Percentiles rank a stretch among this genome's conserved stretches.
Conservation (phyloP, 2,888 invertebrate species). For the Euzetes globulus region DNA sequence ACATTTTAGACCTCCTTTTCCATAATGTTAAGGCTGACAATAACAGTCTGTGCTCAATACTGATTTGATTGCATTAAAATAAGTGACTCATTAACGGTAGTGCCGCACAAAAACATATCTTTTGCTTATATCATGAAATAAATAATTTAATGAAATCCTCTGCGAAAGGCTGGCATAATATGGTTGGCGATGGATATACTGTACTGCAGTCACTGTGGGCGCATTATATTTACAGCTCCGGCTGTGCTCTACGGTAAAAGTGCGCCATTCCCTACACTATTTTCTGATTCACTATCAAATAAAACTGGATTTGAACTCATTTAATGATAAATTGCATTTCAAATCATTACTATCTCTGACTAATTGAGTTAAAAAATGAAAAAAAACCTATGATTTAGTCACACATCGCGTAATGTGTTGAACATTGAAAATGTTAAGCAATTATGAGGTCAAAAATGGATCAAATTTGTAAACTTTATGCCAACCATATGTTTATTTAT, state of each 20-base stretch:
- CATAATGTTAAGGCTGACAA: too few relatives aligned
- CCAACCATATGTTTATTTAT: not conserved
- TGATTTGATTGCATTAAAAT: slow-evolving; percentile 13
- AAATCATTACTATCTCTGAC: not conserved
- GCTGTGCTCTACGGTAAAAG: too few relatives aligned
- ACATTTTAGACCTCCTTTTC: too few relatives aligned
- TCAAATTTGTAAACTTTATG: too few relatives aligned
- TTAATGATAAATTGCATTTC: not conserved
- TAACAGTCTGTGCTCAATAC: not conserved
- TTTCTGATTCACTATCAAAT: not conserved
- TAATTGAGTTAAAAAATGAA: not conserved
- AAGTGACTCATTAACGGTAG: slow-evolving; percentile 9
- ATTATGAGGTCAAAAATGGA: not conserved
- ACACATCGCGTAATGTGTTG: not conserved
- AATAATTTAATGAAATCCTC: not conserved
- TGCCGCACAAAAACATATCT: not conserved
- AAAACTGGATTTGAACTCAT: not conserved
- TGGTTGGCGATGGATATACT: not conserved
- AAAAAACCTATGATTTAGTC: not conserved
- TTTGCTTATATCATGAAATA: not conserved
- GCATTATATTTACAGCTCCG: not conserved
- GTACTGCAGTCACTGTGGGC: not conserved
- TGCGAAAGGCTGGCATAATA: not conserved
- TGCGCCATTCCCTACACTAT: not conserved
- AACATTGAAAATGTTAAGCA: not conserved